A percentile compares a stretch with the other conserved stretches of the same genome.
Evolutionary conservation across 2,797 vertebrate genomes (phyloP).

Genomic region (Darevskia mixta): DNA sequence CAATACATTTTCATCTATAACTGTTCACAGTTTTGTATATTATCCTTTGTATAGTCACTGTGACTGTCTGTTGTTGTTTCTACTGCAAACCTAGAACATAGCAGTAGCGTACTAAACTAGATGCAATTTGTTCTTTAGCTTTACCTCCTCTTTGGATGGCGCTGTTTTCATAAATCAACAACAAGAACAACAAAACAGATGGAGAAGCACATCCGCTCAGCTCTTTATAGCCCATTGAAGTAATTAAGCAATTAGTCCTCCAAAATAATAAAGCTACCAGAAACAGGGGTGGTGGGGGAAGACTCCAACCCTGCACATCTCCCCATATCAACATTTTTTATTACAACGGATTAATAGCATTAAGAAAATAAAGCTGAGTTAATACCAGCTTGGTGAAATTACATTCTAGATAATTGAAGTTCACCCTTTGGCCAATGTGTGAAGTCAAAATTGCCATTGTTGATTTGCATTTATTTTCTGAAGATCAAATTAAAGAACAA

Average conservation of each 20-base stretch:
- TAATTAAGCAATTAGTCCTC: slow-evolving; percentile 75
- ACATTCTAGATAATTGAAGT: slow-evolving; percentile 68
- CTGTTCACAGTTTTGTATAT: no score
- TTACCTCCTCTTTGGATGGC: slow-evolving; percentile 60
- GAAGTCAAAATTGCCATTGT: slow-evolving; percentile 9
- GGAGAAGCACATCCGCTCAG: slow-evolving; percentile 59
- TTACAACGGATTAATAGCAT: slow-evolving; percentile 62
- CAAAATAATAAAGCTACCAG: slow-evolving; percentile 27
- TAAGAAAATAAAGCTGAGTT: slow-evolving; percentile 64
- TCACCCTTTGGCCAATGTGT: slow-evolving; percentile 49
- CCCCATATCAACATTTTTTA: slow-evolving; percentile 59
- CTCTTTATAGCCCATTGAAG: slow-evolving; percentile 63
- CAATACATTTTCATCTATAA: no score
- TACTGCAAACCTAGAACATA: no score
- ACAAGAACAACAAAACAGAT: slow-evolving; percentile 54
- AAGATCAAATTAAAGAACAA: slow-evolving; percentile 38
- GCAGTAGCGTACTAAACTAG: no score
- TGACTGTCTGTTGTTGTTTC: no score
- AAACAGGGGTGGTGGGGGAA: background rate
- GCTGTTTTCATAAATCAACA: slow-evolving; percentile 65
- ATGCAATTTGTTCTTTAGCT: no score
- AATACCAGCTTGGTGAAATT: slow-evolving; percentile 64
- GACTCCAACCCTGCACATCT: background rate
- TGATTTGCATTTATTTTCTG: slow-evolving; percentile 59
- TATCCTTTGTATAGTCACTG: no score